Evolutionary conservation across 2,797 vertebrate genomes (phyloP).

Genomic region (Naso thynnoides): DNA sequence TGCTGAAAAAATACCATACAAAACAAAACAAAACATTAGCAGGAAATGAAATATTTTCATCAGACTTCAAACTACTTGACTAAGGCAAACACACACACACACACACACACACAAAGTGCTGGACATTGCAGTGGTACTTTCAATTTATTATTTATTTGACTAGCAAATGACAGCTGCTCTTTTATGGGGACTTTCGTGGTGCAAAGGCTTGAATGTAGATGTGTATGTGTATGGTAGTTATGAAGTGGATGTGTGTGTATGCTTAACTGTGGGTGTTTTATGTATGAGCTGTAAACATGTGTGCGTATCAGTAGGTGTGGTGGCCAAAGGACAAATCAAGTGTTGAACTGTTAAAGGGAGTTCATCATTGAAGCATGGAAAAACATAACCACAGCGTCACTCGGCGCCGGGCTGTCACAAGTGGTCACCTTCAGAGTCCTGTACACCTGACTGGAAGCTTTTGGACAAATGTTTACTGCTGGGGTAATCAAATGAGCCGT

Average conservation of each 20-base stretch:
- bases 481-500: slow-evolving; percentile 49
- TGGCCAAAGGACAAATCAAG: slow-evolving; percentile 43
- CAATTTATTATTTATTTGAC: slow-evolving; percentile 48
- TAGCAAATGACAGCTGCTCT: slow-evolving; percentile 56
- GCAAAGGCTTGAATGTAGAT: neutral
- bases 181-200: slow-evolving; percentile 2
- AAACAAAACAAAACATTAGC: neutral
- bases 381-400: slow-evolving; percentile 8
- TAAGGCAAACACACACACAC: neutral
- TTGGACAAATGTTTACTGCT: slow-evolving; percentile 39
- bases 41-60: neutral
- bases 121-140: neutral
- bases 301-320: slow-evolving; percentile 46
- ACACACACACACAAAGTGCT: neutral
- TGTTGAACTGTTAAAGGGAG: slow-evolving; percentile 11
- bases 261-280: slow-evolving; percentile 31
- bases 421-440: slow-evolving; percentile 12
- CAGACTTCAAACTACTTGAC: neutral
- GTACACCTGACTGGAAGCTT: slow-evolving; percentile 34
- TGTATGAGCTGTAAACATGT: slow-evolving; percentile 29
- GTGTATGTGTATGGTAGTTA: too few species aligned
- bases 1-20: neutral
- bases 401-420: slow-evolving; percentile 6
- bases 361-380: slow-evolving; percentile 15
- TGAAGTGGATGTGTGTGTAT: neutral